Evolutionary conservation across 2,888 invertebrate species (phyloP).

Genomic region (Nemotelus nigrinus): DNA sequence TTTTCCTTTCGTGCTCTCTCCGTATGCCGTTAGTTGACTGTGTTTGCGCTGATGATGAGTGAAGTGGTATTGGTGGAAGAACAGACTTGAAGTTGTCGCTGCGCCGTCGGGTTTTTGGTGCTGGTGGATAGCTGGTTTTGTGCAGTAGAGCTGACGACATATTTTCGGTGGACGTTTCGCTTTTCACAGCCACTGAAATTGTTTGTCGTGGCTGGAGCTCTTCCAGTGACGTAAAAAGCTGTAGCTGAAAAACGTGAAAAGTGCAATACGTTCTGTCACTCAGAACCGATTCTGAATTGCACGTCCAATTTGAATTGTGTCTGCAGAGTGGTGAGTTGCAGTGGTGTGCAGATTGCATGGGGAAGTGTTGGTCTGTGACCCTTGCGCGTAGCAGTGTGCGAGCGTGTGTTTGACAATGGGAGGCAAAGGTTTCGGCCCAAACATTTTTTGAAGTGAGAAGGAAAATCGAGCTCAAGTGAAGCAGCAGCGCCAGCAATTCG

Average conservation of each 20-base stretch:
- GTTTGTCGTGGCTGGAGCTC: neutral
- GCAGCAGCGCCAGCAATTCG: conserved; percentile 18
- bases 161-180: neutral
- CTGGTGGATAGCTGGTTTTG: neutral
- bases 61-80: conserved; percentile 15
- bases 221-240: neutral
- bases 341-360: neutral
- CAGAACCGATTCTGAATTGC: neutral
- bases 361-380: conserved; percentile 19
- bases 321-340: conserved; percentile 8
- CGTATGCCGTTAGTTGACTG: conserved; percentile 2
- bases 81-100: neutral
- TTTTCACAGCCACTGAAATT: neutral
- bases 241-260: neutral
- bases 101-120: neutral
- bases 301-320: neutral
- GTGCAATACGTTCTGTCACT: conserved; percentile 7
- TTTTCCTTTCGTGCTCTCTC: conserved; percentile 28
- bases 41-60: conserved; percentile 3
- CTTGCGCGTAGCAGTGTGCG: conserved; percentile 24
- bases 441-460: conserved; percentile 38
- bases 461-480: conserved; percentile 3
- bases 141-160: conserved; percentile 5
- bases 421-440: conserved; percentile 8
- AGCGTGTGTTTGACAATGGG: conserved; percentile 14